phyloP scores from a whole-genome alignment of 1,140 invertebrate genomes.

The Drosophila arawakana region DNA sequence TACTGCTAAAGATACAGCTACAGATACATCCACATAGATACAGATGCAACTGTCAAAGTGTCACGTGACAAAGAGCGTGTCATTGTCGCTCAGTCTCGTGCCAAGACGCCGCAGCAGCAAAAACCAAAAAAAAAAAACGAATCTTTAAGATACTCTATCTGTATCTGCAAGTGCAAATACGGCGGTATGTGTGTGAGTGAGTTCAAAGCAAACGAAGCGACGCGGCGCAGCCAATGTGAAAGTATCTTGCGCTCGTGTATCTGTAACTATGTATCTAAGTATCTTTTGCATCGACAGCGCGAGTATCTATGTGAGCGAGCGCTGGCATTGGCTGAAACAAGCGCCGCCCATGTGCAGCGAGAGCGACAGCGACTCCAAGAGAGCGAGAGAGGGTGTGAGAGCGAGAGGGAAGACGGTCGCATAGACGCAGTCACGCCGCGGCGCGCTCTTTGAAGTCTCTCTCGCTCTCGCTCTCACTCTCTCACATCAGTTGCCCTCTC shows the following conservation, averaged over 20 bases:
- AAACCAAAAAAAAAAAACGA: slow-evolving; percentile 7
- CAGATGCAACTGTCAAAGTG: slow-evolving; percentile 47
- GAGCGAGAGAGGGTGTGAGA: background rate
- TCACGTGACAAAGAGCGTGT: slow-evolving; percentile 52
- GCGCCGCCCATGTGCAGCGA: slow-evolving; percentile 21
- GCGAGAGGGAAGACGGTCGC: background rate
- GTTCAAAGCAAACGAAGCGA: slow-evolving; percentile 7
- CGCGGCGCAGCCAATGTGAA: slow-evolving; percentile 33
- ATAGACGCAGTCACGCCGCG: slow-evolving; percentile 48
- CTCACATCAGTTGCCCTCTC: background rate
- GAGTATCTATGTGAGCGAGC: slow-evolving; percentile 27
- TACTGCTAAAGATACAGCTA: slow-evolving; percentile 10
- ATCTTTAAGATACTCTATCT: slow-evolving; percentile 8
- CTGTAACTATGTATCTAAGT: slow-evolving; percentile 29
- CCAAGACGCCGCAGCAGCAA: slow-evolving; percentile 47
- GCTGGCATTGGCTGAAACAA: slow-evolving; percentile 26
- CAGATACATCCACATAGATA: slow-evolving; percentile 18
- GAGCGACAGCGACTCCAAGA: background rate
- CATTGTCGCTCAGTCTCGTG: slow-evolving; percentile 63
- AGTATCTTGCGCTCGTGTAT: slow-evolving; percentile 19
- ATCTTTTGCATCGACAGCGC: slow-evolving; percentile 26
- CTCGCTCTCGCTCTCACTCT: slow-evolving; percentile 11
- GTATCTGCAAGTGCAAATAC: slow-evolving; percentile 8
- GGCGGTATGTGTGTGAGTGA: background rate
- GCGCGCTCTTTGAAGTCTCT: slow-evolving; percentile 66